These are phyloP conservation scores for Cyprinodon tularosa DNA, from an alignment of 2,113 vertebrate species.

Conservation along the genomic window DNA sequence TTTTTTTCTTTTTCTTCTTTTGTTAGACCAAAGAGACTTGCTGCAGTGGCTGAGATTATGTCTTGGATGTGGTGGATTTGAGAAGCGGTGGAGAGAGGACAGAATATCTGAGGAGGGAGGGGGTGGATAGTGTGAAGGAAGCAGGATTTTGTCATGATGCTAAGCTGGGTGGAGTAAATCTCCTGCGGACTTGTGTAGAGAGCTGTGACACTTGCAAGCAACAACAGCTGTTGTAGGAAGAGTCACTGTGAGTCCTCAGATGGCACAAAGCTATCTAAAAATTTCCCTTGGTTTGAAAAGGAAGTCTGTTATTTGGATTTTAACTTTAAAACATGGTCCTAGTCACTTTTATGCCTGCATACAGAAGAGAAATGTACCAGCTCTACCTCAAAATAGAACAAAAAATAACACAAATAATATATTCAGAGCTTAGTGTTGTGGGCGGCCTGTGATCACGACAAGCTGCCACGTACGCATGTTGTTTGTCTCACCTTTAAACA, in stretches of 20 bases:
- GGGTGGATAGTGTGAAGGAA: constrained; percentile 54
- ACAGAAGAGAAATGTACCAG: constrained; percentile 32
- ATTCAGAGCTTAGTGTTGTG: constrained; percentile 42
- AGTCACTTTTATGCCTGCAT: constrained; percentile 28
- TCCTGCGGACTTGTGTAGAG: constrained; percentile 47
- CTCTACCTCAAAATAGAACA: constrained; percentile 22
- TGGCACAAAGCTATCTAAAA: constrained; percentile 5
- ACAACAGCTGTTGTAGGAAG: constrained; percentile 31
- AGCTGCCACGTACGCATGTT: constrained; percentile 70
- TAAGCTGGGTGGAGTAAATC: constrained; percentile 68
- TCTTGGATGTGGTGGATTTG: constrained; percentile 66
- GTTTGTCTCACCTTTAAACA: constrained; percentile 63
- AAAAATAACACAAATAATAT: constrained; percentile 41
- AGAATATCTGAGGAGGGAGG: constrained; percentile 21
- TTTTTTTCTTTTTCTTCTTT: constrained; percentile 30
- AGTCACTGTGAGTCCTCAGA: constrained; percentile 6
- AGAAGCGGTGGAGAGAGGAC: constrained; percentile 11
- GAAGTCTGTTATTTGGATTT: constrained; percentile 5
- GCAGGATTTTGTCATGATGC: constrained; percentile 70
- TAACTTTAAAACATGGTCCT: constrained; percentile 7
- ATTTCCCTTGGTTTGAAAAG: constrained; percentile 4
- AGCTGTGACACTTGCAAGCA: constrained; percentile 44
- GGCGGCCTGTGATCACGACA: constrained; percentile 64
- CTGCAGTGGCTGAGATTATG: constrained; percentile 61
- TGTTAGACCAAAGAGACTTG: constrained; percentile 49